phyloP scores from a whole-genome alignment of 2,113 vertebrate genomes.

The Corythornis vintsioides region DNA sequence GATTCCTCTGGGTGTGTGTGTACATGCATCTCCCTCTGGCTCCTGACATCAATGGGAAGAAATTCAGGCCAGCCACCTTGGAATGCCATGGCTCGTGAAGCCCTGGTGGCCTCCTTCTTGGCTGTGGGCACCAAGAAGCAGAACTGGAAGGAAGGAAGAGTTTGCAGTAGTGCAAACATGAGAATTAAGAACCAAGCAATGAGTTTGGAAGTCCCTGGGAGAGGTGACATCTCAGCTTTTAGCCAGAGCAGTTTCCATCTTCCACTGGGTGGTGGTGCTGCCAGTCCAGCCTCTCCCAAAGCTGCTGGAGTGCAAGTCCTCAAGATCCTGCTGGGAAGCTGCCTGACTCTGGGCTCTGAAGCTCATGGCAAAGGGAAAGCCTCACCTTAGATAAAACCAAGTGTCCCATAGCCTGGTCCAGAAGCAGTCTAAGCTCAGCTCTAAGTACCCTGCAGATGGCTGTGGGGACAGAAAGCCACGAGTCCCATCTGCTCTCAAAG shows the following conservation, averaged over 20 bases:
- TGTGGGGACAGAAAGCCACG: not conserved
- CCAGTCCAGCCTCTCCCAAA: not conserved
- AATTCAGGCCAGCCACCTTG: not conserved
- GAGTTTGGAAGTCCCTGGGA: not conserved
- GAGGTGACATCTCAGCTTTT: not conserved
- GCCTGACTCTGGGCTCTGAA: not conserved
- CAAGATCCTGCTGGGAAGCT: not conserved
- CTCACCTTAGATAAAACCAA: not conserved
- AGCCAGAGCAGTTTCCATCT: accelerated
- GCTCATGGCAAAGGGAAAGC: not conserved
- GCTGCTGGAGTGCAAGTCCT: not conserved
- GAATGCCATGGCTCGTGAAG: not conserved
- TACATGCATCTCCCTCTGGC: not conserved
- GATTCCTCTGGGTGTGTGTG: not conserved
- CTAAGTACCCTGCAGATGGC: not conserved
- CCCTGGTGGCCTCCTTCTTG: not conserved
- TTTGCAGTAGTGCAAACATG: not conserved
- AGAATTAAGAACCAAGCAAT: not conserved
- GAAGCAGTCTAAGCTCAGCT: not conserved
- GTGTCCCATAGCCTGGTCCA: not conserved
- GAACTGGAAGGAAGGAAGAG: not conserved
- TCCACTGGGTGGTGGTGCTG: not conserved
- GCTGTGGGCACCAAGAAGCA: not conserved
- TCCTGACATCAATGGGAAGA: not conserved
- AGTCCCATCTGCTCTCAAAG: constrained; percentile 4